Conservation (phyloP, 2,888 invertebrate species). For the Ormyrus rosae region DNA sequence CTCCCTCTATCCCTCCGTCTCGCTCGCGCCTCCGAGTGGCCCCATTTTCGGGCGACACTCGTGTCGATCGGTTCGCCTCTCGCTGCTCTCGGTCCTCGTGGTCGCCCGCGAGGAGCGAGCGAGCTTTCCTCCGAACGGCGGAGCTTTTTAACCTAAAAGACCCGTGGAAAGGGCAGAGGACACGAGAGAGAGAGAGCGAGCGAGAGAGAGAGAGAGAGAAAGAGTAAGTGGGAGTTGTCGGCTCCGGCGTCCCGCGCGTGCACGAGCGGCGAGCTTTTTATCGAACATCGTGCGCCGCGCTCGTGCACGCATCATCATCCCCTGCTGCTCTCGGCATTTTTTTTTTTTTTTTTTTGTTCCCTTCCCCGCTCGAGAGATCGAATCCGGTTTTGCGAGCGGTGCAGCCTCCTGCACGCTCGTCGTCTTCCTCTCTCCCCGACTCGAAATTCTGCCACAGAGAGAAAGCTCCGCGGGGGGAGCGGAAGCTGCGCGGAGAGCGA, state of each 20-base stretch:
- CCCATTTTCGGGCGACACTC: too few species aligned
- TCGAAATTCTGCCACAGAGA: not conserved
- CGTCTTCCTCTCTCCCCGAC: not conserved
- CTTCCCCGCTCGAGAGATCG: too few species aligned
- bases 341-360: not conserved
- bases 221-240: not conserved
- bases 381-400: constrained; percentile 17
- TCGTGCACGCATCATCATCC: constrained; percentile 5
- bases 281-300: constrained; percentile 20
- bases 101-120: not conserved
- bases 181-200: not conserved
- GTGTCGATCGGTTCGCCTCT: too few species aligned
- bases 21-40: too few species aligned
- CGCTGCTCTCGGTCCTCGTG: too few species aligned
- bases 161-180: not conserved
- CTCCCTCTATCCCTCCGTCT: not conserved
- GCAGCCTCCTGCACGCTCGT: constrained; percentile 2
- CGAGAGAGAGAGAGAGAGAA: constrained; percentile 5
- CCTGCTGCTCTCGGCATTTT: not conserved
- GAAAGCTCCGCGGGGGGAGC: not conserved
- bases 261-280: constrained; percentile 24
- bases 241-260: not conserved
- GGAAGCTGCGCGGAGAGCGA: constrained; percentile 20
- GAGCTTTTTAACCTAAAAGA: constrained; percentile 12
- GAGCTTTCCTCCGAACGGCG: constrained; percentile 13